Evolutionary conservation across 2,888 invertebrate species (phyloP), one percentile per base, ranked within the genome.

Genomic region (Dioctria rufipes): DNA sequence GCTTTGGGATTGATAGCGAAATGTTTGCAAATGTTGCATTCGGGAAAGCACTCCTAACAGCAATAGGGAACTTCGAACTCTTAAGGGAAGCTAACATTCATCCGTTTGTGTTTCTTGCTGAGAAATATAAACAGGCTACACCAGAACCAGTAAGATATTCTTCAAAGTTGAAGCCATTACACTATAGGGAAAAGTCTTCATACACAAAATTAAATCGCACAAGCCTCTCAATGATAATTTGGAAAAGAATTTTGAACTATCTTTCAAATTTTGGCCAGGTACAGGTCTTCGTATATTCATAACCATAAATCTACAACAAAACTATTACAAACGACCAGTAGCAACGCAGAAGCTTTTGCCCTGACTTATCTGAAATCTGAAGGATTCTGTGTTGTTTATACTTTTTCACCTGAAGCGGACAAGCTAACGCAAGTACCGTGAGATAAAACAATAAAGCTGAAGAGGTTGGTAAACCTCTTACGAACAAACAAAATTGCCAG

Each of bases 321-420:
- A 83, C 65, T 88, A 88, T 63, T 83, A 85, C 51, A 83, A 83
- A 81, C 88, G 89, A n/a, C n/a, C n/a, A n/a, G n/a, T n/a, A n/a
- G n/a, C n/a, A n/a, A n/a, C n/a, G 83, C 86, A 5, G 80, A 87
- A 6, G 85, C 87, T 4, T 42, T 89, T 43, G 86, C 88, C 3
- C 87, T 88, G 81, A 86, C 87, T 5, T 88, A 86, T 67, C 88
- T 83, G 61, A 86, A 85, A 78, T 83, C 83, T 75, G 88, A 88
- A 78, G 80, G 82, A 43, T 78, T 84, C 46, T 85, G 83, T 13
- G 85, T 83, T 39, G 86, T 88, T 5, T 86, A 85, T 25, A 83
- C 85, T 42, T 89, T 86, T 86, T 81, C 81, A 13, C 84, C 85
- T 5, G 84, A 84, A 5, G 84, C 81, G 49, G 81, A 80, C 6